Base-by-base conservation (phyloP, 2,888 invertebrate species). In the Tridacna crocea region DNA sequence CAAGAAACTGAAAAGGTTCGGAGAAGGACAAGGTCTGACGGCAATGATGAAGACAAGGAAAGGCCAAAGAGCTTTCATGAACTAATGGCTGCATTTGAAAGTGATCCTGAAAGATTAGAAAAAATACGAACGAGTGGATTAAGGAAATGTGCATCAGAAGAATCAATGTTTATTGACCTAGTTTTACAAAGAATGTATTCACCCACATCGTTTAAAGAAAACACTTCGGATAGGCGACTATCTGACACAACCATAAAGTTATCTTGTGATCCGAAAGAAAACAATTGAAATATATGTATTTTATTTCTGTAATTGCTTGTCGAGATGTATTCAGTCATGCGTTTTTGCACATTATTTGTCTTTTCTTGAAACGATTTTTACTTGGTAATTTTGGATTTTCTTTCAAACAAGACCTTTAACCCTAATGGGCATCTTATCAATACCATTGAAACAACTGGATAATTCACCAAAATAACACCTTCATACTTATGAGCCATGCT, bases 11-110 rank as follows among this genome's bases (percentile, higher is more conserved):
- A 84, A 19, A 75, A 70, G 36, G 61, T 83, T 13, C 75, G 83
- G 0, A 63, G 84, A 15, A 80, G 83, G 61, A 80, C 80, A 26
- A 61, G 81, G 17, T 83, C 83, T 8, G 78, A 73, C 58, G 80
- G 79, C 8, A 58, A 74, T 27, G 83, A 81, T 10, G 78, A 83
- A 48, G 89, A 88, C 13, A 75, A 82, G 15, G 90, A 90, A 70
- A 78, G 92, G 73, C 91, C 92, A 65, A 90, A 85, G 60, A 92
- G 92, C 83, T 91, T 92, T 83, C 92, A 92, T 82, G 92, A 92
- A 83, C 88, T 92, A 10, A 85, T 91, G 17, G 89, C 91, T n/a
- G 85, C 87, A 27, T 92, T 91, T 79, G 91, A 92, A 80, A 77
- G 88, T 11, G 79, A 90, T 76, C 88, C 87, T 11, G 73, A 87